Evolutionary conservation across 53 echinoderm and acorn worm species (phyloP), one percentile per base, ranked within the genome.

Genomic region (Antedon mediterranea): DNA sequence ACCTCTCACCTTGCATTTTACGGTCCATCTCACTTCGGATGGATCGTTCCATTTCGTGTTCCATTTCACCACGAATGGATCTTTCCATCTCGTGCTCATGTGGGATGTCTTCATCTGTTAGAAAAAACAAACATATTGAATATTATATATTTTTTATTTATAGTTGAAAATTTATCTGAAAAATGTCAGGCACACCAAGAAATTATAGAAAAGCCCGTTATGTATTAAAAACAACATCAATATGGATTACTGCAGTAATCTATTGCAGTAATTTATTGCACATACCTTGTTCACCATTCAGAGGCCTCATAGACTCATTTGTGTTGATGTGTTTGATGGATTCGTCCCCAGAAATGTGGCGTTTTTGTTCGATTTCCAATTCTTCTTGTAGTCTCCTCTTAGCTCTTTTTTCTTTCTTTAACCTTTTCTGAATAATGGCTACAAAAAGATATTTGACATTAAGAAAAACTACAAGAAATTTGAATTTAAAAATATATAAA

Each of bases 361-460:
- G 74, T 80, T 85, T 85, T 18, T 79, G 81, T 32, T 75, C 79
- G 9, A 74, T 75, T 74, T 87, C 87, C 30, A 87, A 32, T 71
- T 89, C 89, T 71, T 97, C 97, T 43, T 88, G 88, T 28, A 97
- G 86, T 71, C 89, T 83, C 75, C 92, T 89, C 43, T 86, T 78
- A 30, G 89, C 92, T 33, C 83, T 89, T 88, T 97, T 97, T 76
- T 97, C 97, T 78, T 89, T 87, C 86, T 95, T 95, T 82, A 95
- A 81, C 73, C 97, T 87, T 33, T 89, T 90, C 71, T 81, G 77
- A 43, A 95, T 92, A 76, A 95, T 95, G 31, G 97, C 97, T 95
- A 73, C 26, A 85, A 71, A 71, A 31, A 11, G 33, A 32, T 18
- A 79, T 0, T 4, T 23, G 20, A 31, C 29, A 28, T 73, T 73